Evolutionary conservation across 2,113 vertebrate genomes (phyloP).

Genomic region (Naja naja): DNA sequence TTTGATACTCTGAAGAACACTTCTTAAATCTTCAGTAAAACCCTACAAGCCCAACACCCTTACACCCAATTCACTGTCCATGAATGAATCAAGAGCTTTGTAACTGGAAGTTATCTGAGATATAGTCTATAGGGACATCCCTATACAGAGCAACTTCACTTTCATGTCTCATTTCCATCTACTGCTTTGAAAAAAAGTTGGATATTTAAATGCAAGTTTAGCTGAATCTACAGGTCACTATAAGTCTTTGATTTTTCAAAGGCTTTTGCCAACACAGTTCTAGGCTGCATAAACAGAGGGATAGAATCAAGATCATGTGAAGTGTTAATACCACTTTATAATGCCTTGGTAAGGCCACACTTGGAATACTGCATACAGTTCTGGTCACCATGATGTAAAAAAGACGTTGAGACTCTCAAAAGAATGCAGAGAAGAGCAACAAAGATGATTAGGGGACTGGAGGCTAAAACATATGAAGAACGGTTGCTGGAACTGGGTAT

Average conservation of each 20-base stretch:
- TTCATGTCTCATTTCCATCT: neutral
- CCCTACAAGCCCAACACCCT: neutral
- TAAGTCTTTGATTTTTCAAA: neutral
- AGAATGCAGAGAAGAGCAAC: too few species aligned
- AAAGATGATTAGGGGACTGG: too few species aligned
- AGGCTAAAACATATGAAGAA: too few species aligned
- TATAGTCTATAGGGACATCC: neutral
- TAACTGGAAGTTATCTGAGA: neutral
- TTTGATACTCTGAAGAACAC: neutral
- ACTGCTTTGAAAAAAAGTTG: neutral
- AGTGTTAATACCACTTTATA: too few species aligned
- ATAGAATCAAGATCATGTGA: too few species aligned
- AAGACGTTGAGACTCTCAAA: too few species aligned
- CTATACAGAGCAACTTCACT: neutral
- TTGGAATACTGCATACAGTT: too few species aligned
- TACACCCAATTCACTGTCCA: neutral
- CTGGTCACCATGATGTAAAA: too few species aligned
- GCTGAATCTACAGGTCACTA: neutral
- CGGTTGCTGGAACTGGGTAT: too few species aligned
- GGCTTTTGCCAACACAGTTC: too few species aligned
- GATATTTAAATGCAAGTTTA: neutral
- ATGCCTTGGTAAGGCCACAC: too few species aligned
- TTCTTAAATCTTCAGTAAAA: neutral
- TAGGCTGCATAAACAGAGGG: too few species aligned
- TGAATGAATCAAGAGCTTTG: neutral